Percentiles rank a stretch among this genome's conserved stretches.
phyloP scores from a whole-genome alignment of 2,113 vertebrate genomes.

The Gulo gulo region DNA sequence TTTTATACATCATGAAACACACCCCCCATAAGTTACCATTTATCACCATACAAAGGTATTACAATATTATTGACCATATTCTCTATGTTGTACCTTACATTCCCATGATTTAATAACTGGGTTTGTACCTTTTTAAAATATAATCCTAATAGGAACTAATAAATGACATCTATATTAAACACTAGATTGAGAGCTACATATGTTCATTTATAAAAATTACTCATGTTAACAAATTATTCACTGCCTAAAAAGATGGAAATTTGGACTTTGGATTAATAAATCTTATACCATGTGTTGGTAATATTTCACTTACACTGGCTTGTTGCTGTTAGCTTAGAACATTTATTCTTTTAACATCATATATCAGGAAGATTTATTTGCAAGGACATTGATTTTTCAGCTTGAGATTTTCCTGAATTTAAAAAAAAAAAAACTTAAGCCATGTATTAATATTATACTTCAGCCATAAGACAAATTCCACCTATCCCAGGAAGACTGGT shows the following conservation, averaged over 20 bases:
- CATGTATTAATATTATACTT: conserved; percentile 14
- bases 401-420: conserved; percentile 27
- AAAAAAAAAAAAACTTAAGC: background rate
- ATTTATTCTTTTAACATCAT: conserved; percentile 33
- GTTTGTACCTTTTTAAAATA: background rate
- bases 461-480: conserved; percentile 59
- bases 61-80: background rate
- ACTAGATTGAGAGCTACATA: background rate
- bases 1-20: background rate
- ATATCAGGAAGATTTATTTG: background rate
- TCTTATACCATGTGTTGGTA: background rate
- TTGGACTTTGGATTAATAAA: conserved; percentile 3
- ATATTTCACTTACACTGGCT: background rate
- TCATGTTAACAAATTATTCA: conserved; percentile 3
- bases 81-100: background rate
- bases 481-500: conserved; percentile 22
- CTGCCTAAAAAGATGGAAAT: conserved; percentile 15
- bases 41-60: background rate
- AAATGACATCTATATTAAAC: background rate
- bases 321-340: background rate
- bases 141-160: background rate
- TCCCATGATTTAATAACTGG: background rate
- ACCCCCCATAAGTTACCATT: background rate
- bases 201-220: background rate
- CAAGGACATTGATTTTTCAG: background rate